Evolutionary conservation across 2,888 invertebrate species (phyloP).

Genomic region (Stratiomys singularior): DNA sequence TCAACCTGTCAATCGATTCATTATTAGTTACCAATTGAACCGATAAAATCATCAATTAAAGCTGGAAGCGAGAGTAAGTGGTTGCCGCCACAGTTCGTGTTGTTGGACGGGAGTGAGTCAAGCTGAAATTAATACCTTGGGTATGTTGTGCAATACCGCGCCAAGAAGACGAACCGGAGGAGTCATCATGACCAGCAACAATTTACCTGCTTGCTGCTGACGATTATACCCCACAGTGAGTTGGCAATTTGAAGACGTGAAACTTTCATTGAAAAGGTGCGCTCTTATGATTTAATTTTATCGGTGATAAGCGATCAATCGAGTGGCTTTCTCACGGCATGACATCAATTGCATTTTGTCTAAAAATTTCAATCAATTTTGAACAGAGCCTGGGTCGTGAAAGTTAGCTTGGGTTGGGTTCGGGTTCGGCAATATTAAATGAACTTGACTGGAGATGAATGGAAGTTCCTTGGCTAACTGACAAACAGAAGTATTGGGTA

Average conservation of each 20-base stretch:
- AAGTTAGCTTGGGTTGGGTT: not conserved
- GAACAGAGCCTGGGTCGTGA: not conserved
- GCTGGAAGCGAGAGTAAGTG: slow-evolving; percentile 15
- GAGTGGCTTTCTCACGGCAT: slow-evolving; percentile 43
- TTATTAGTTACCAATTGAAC: slow-evolving; percentile 39
- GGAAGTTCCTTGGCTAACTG: no score
- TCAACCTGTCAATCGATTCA: slow-evolving; percentile 44
- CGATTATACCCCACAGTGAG: slow-evolving; percentile 1
- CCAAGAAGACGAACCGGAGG: not conserved
- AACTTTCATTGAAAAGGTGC: slow-evolving; percentile 39
- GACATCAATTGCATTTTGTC: slow-evolving; percentile 39
- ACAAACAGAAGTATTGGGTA: no score
- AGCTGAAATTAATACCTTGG: slow-evolving; percentile 19
- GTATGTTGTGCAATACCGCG: slow-evolving; percentile 36
- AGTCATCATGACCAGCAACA: slow-evolving; percentile 37
- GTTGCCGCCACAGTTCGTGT: slow-evolving; percentile 9
- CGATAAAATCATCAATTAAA: slow-evolving; percentile 46
- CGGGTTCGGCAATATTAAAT: not conserved
- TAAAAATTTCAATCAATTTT: slow-evolving; percentile 29
- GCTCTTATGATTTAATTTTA: slow-evolving; percentile 36
- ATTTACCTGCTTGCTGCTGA: not conserved
- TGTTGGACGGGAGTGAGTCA: slow-evolving; percentile 19
- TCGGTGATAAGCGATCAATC: slow-evolving; percentile 18
- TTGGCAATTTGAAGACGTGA: slow-evolving; percentile 27
- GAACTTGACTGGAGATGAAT: no score